Percentiles rank a stretch among this genome's conserved stretches.
These are phyloP conservation scores for Paralvinella palmiformis DNA, from an alignment of 1,140 invertebrate species.

Conservation along the genomic window DNA sequence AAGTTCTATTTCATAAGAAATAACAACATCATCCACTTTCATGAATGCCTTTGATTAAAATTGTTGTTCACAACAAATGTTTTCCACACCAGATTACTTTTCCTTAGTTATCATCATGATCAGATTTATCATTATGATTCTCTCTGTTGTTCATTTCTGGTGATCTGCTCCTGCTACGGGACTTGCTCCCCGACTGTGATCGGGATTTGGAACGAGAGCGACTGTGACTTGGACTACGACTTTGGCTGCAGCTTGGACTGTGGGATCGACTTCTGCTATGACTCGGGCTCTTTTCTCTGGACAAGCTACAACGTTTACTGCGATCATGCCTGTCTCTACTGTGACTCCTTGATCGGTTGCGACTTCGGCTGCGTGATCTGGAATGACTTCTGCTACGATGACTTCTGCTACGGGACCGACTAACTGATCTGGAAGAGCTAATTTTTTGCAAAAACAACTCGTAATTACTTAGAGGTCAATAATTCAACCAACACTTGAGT, in stretches of 20 bases:
- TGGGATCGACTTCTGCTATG: no score
- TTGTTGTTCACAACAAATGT: no score
- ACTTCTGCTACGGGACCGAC: constrained; percentile 4
- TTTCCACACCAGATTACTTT: no score
- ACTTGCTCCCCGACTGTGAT: background rate
- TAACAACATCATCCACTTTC: no score
- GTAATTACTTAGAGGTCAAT: background rate
- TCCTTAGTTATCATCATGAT: no score
- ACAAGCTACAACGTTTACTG: no score
- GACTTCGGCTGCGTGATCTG: constrained; percentile 2
- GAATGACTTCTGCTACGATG: background rate
- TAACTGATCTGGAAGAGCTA: background rate
- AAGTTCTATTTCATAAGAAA: no score
- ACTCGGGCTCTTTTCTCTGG: no score
- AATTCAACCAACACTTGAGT: background rate
- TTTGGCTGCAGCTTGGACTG: constrained; percentile 1
- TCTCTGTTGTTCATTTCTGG: no score
- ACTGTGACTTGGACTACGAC: background rate
- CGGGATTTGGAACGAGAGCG: background rate
- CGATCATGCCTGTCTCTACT: no score
- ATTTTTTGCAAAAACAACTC: background rate
- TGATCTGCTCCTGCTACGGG: background rate
- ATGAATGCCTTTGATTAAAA: no score
- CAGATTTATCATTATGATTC: no score
- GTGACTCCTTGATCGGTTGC: background rate